phyloP scores from a whole-genome alignment of 2,113 vertebrate genomes.

The Andinoacara biseriatus region DNA sequence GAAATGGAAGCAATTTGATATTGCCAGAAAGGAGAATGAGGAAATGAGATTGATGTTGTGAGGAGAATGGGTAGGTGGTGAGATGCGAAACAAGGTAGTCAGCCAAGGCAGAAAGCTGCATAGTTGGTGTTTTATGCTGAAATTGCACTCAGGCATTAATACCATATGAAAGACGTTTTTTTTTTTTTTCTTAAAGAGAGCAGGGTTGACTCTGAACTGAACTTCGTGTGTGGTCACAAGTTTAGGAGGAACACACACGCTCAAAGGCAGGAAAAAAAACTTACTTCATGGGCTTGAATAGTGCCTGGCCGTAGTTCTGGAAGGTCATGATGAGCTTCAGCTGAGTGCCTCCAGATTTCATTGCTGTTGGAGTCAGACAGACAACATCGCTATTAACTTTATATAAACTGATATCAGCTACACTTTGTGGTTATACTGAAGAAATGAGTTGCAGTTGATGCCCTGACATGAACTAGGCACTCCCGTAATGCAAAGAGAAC shows the following conservation, averaged over 20 bases:
- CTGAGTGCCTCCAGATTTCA: conserved; percentile 99
- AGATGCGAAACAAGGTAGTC: conserved; percentile 31
- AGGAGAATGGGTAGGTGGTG: conserved; percentile 34
- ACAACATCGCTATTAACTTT: conserved; percentile 19
- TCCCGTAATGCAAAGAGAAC: too few relatives aligned
- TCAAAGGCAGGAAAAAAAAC: conserved; percentile 70
- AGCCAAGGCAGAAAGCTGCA: conserved; percentile 32
- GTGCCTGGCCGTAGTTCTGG: conserved; percentile 97
- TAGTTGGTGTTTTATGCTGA: conserved; percentile 38
- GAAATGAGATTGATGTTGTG: conserved; percentile 59
- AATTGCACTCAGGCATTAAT: conserved; percentile 29
- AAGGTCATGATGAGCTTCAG: conserved; percentile 99
- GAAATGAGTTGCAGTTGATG: neutral
- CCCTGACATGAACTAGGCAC: neutral
- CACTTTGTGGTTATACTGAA: neutral
- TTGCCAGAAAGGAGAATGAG: conserved; percentile 47
- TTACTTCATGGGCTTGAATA: conserved; percentile 99
- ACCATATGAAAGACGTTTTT: conserved; percentile 4
- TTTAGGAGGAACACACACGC: neutral
- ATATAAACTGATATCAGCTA: neutral
- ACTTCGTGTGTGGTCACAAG: neutral
- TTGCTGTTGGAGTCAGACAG: conserved; percentile 81
- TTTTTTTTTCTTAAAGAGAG: conserved; percentile 30
- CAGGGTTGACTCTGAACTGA: neutral
- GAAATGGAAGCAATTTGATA: conserved; percentile 69